Conservation (phyloP, 2,797 vertebrate genomes). For the Lerista edwardsae region DNA sequence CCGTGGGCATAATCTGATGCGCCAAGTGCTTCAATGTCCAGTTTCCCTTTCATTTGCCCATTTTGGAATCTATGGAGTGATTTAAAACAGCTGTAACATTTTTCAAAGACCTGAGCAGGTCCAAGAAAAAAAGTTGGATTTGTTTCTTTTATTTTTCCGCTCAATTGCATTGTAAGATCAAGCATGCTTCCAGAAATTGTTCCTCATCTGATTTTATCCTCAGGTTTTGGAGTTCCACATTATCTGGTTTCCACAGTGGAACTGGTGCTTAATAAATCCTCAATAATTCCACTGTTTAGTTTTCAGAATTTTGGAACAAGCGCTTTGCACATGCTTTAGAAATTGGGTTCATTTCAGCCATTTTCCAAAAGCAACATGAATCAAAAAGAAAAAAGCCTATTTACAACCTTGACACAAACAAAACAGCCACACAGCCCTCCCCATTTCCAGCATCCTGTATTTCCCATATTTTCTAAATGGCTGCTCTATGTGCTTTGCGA, state of each 20-base stretch:
- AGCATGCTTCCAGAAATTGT: neutral
- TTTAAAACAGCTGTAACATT: slow-evolving; percentile 17
- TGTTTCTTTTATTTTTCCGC: no score
- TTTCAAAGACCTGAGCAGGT: slow-evolving; percentile 20
- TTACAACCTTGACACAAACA: no score
- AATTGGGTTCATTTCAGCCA: no score
- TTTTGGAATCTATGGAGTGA: slow-evolving; percentile 1
- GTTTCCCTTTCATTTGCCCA: neutral
- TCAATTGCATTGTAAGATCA: neutral
- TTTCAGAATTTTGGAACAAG: neutral
- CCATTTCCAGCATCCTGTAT: no score
- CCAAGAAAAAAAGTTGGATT: no score
- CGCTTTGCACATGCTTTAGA: neutral
- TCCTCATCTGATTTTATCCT: neutral
- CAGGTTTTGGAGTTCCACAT: neutral
- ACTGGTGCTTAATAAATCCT: no score
- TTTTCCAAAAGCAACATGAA: no score
- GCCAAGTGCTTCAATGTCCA: slow-evolving; percentile 14
- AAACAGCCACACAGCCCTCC: no score
- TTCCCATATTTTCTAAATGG: no score
- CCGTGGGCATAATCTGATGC: slow-evolving; percentile 4
- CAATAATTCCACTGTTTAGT: neutral
- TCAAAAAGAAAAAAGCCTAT: no score
- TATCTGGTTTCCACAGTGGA: neutral
- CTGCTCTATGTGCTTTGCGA: no score